Evolutionary conservation across 1,140 invertebrate species (phyloP), one percentile per base, ranked within the genome.

Genomic region (Drosophila elegans): DNA sequence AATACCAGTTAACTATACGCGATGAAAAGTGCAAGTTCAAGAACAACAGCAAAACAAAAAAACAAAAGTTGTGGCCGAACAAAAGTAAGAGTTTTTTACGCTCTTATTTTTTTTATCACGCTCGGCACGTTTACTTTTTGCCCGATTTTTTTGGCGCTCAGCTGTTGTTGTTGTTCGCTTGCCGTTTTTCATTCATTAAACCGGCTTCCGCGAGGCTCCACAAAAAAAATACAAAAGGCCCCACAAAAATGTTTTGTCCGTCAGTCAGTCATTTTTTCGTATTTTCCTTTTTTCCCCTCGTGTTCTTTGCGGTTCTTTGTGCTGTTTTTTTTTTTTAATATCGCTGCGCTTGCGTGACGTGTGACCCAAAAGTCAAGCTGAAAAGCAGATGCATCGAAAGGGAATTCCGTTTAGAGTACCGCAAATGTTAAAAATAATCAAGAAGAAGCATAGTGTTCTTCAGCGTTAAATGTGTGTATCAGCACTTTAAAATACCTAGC

Each of bases 181-280:
- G 53, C 59, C 13, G 49, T 52, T 78, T 86, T 88, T 88, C 84
- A 88, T 88, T 88, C 84, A 88, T 89, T 84, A 89, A 89, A 89
- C 84, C 84, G 84, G 84, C 84, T 88, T 89, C 84, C 72, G 77
- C 80, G 75, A 78, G 81, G 62, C 77, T 64, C 82, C 74, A 74
- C 73, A 39, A 54, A 46, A 61, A 52, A 61, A 74, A 16, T 67
- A 44, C 36, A 60, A 27, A 32, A 66, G n/a, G 29, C 12, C 16
- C 66, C 74, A 76, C 56, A 78, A 56, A 42, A 64, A n/a, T 9
- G 12, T 21, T 49, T 13, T 32, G 48, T 49, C 27, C 45, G 42
- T 45, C 36, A 63, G 72, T 77, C 69, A 46, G 68, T 78, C 63
- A 56, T 45, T 80, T 61, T 60, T 67, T 62, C 34, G 64, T 63